Conservation (phyloP, 2,888 invertebrate genomes). For the Cephus spinipes region DNA sequence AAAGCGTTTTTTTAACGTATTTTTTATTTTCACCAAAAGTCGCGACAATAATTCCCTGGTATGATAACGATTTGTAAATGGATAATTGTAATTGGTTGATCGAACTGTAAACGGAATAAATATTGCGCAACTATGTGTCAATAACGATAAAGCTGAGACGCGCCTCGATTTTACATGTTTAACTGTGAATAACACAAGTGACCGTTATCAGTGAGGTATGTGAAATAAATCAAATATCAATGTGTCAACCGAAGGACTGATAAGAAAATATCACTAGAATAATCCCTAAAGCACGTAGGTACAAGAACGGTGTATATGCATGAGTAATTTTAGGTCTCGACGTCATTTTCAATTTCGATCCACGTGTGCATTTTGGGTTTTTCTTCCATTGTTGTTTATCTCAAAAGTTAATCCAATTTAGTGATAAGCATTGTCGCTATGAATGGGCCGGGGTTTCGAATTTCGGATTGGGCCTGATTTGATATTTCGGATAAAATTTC, state of each 20-base stretch:
- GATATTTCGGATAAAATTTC: neutral
- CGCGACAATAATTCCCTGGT: neutral
- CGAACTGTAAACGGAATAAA: neutral
- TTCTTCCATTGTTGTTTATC: neutral
- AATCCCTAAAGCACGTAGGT: neutral
- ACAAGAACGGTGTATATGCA: neutral
- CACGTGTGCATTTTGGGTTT: neutral
- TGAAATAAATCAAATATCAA: conserved; percentile 55
- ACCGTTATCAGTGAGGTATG: conserved; percentile 36
- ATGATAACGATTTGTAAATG: neutral
- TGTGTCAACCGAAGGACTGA: conserved; percentile 28
- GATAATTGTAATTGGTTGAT: too few relatives aligned
- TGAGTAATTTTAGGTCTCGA: neutral
- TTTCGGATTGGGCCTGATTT: neutral
- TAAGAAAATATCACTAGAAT: neutral
- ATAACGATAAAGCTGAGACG: conserved; percentile 34
- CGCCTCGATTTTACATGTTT: conserved; percentile 50
- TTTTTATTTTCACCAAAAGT: neutral
- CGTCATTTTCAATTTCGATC: neutral
- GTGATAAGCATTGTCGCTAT: neutral
- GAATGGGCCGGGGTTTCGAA: neutral
- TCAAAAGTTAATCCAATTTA: neutral
- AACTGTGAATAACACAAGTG: conserved; percentile 58
- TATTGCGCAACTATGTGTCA: conserved; percentile 21
- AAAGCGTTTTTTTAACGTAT: neutral